These are phyloP conservation scores for Pteropus rufus DNA, from an alignment of 2,797 vertebrate species.

Conservation along the genomic window DNA sequence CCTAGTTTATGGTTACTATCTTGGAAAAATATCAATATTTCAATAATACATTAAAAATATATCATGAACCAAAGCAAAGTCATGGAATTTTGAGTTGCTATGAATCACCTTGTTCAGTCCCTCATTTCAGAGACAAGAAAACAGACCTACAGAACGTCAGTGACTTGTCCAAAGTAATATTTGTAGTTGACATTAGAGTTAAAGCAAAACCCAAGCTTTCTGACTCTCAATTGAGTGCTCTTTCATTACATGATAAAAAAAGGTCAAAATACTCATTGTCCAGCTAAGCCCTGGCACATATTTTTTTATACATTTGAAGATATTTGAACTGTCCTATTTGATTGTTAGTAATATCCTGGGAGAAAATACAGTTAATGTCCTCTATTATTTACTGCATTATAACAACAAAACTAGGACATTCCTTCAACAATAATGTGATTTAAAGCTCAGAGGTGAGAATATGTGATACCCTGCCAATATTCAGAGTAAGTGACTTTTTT, in stretches of 20 bases:
- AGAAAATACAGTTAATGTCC: background rate
- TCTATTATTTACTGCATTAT: background rate
- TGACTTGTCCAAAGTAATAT: background rate
- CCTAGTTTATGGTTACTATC: background rate
- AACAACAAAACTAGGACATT: conserved; percentile 15
- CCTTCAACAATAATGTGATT: background rate
- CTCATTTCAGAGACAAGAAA: background rate
- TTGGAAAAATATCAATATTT: background rate
- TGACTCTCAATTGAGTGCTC: background rate
- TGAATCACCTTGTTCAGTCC: background rate
- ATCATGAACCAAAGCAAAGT: background rate
- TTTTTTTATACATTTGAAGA: background rate
- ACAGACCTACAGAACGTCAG: background rate
- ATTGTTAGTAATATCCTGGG: background rate
- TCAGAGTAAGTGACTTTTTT: background rate
- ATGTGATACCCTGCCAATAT: background rate
- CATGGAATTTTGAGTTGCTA: background rate
- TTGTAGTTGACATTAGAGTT: background rate
- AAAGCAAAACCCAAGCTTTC: background rate
- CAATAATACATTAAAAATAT: background rate
- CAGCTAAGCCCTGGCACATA: background rate
- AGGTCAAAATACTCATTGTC: background rate
- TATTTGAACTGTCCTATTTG: background rate
- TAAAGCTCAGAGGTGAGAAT: background rate
- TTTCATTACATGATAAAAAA: background rate